Conservation (phyloP, 2,888 invertebrate species). For the Drepanosiphum platanoidis region DNA sequence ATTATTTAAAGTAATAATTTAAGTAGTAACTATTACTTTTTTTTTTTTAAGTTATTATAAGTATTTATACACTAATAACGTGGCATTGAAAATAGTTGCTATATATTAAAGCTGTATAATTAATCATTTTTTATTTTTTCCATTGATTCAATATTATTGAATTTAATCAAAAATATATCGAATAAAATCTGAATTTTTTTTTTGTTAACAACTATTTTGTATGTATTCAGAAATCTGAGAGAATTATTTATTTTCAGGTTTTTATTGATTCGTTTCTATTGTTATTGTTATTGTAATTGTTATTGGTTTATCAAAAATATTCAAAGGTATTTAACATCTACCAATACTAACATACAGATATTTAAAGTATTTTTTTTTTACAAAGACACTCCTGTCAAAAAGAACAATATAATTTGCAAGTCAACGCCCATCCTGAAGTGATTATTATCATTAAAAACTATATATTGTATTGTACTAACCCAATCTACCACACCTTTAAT, state of each 20-base stretch:
- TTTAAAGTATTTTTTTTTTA: background rate
- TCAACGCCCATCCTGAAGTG: slow-evolving; percentile 39
- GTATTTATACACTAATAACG: slow-evolving; percentile 4
- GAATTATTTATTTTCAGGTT: background rate
- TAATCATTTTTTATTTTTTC: background rate
- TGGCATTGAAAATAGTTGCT: slow-evolving; percentile 36
- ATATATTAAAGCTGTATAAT: background rate
- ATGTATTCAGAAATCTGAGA: background rate
- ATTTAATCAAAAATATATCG: background rate
- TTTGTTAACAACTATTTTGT: background rate
- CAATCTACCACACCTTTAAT: slow-evolving; percentile 32
- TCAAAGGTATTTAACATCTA: slow-evolving; percentile 9
- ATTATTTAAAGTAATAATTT: background rate
- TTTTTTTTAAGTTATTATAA: background rate
- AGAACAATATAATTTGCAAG: slow-evolving; percentile 44
- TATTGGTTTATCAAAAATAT: background rate
- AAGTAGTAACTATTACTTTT: background rate
- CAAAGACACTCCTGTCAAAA: slow-evolving; percentile 43
- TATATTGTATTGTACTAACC: slow-evolving; percentile 1
- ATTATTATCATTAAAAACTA: slow-evolving; percentile 31
- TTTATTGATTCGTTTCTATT: background rate
- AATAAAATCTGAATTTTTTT: too few species aligned
- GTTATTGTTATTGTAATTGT: too few species aligned
- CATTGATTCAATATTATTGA: background rate
- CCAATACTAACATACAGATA: background rate